Percentiles rank a stretch among this genome's conserved stretches.
These are phyloP conservation scores for Drosophila takahashii DNA, from an alignment of 1,140 invertebrate species.

Conservation along the genomic window DNA sequence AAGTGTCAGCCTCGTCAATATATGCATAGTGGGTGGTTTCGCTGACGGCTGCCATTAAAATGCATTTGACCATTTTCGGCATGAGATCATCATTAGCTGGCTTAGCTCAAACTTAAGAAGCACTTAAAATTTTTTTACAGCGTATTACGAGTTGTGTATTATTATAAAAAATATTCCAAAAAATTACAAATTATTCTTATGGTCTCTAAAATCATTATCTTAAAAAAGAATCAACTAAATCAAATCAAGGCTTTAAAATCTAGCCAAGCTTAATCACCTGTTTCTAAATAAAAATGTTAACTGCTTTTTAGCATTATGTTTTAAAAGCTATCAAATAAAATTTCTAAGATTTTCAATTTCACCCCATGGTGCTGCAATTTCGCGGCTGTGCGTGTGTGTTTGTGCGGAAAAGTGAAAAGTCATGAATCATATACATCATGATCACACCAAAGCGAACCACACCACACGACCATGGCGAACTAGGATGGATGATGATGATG, in stretches of 20 bases:
- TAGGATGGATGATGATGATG: conserved; percentile 46
- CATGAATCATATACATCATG: conserved; percentile 79
- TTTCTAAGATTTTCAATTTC: not conserved
- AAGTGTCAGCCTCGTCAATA: conserved; percentile 57
- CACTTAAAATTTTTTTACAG: not conserved
- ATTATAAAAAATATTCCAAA: no score
- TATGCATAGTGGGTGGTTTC: conserved; percentile 48
- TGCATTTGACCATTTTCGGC: not conserved
- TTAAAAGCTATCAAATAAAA: not conserved
- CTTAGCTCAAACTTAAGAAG: not conserved
- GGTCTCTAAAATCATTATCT: no score
- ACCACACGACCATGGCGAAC: conserved; percentile 59
- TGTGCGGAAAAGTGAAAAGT: conserved; percentile 76
- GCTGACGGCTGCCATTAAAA: conserved; percentile 2
- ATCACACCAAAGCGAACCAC: conserved; percentile 55
- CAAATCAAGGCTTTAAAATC: no score
- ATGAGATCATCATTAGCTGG: conserved; percentile 2
- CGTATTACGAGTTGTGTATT: not conserved
- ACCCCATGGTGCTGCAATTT: conserved; percentile 52
- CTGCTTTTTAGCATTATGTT: not conserved
- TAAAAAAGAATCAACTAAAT: no score
- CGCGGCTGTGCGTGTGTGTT: conserved; percentile 18
- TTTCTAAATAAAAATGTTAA: not conserved
- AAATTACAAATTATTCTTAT: no score
- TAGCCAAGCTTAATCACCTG: no score